Evolutionary conservation across 2,888 invertebrate genomes (phyloP), one percentile per base, ranked within the genome.

Genomic region (Lasioglossum oenotherae): DNA sequence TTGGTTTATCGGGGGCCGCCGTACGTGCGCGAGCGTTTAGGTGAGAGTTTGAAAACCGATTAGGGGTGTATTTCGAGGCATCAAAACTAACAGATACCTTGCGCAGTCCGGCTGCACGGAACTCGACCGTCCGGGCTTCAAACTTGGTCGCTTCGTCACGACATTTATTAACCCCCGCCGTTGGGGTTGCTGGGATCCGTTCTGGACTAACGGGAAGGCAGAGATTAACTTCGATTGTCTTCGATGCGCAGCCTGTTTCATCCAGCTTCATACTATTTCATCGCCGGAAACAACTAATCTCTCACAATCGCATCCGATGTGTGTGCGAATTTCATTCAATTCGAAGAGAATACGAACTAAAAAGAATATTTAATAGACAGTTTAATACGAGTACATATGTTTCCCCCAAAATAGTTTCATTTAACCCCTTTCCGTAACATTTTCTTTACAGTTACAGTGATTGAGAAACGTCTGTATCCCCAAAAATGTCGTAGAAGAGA

Each of bases 31-130:
- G 44, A 74, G 72, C 69, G 78, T 81, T 84, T 82, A 75, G 75
- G 38, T 73, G 80, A 75, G 87, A 93, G 92, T 92, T 93, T 93
- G 93, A 90, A 93, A 93, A 93, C 93, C 93, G 93, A 93, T 93
- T 93, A 93, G 91, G 88, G 91, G 88, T 89, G 91, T 93, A 92
- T 92, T 91, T 89, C 84, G 90, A 87, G 90, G 91, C 91, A 93
- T 92, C 93, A 93, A 92, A 93, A 91, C 93, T 91, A 90, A 87
- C 87, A 89, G 92, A 91, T 87, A 88, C 89, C 90, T 82, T 82
- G 89, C 82, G 87, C 88, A 82, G 83, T 82, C 82, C 87, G 64
- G 71, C 82, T 79, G 79, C 82, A 81, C 85, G 91, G 89, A 92
- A 92, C 91, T 90, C 83, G 64, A 71, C 84, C 78, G 85, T 78